Evolutionary conservation across 2,888 invertebrate species (phyloP).

Genomic region (Macrophya alboannulata): DNA sequence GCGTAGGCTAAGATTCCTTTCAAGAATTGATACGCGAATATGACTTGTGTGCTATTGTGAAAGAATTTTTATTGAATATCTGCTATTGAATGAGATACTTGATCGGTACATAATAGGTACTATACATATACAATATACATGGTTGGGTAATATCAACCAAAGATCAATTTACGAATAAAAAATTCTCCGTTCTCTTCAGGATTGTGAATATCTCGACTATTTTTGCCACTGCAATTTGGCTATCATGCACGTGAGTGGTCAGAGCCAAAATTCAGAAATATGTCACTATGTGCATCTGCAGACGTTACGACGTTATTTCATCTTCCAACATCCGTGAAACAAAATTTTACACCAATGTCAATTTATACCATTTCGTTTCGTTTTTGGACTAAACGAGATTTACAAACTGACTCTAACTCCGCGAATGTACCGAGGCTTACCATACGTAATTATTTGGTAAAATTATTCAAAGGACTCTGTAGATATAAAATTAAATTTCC

Average conservation of each 20-base stretch:
- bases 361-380: background rate
- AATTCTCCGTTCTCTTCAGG: background rate
- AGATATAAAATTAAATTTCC: background rate
- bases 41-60: background rate
- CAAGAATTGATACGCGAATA: background rate
- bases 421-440: background rate
- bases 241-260: background rate
- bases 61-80: background rate
- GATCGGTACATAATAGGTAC: background rate
- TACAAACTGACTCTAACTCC: background rate
- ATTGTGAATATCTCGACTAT: background rate
- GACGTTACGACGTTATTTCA: background rate
- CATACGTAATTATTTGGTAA: background rate
- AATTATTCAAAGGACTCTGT: background rate
- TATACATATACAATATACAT: too few species aligned
- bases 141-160: background rate
- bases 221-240: background rate
- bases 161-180: background rate
- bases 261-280: background rate
- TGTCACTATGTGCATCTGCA: background rate
- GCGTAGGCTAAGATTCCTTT: background rate
- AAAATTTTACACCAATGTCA: background rate
- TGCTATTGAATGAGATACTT: background rate
- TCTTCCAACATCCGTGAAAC: background rate
- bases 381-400: background rate